A percentile compares a stretch with the other conserved stretches of the same genome.
phyloP scores from a whole-genome alignment of 1,140 invertebrate species.

The Phthorimaea operculella region DNA sequence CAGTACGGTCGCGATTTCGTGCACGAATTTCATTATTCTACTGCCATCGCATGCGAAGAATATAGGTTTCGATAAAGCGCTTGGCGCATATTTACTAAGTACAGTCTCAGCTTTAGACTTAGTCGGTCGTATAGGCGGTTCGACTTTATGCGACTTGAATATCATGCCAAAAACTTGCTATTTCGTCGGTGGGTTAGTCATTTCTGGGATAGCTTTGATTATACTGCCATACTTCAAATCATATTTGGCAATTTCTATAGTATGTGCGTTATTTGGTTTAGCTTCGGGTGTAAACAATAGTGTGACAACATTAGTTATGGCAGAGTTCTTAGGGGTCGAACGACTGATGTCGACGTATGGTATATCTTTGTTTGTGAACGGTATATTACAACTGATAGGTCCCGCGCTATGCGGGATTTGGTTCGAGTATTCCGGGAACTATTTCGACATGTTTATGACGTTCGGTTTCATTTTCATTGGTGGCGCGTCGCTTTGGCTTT shows the following conservation, averaged over 20 bases:
- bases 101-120: constrained; percentile 82
- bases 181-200: constrained; percentile 79
- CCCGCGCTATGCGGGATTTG: constrained; percentile 81
- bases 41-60: constrained; percentile 78
- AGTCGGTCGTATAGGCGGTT: constrained; percentile 83
- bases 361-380: constrained; percentile 86
- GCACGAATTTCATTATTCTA: constrained; percentile 86
- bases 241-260: constrained; percentile 71
- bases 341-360: constrained; percentile 85
- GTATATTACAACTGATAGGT: constrained; percentile 80
- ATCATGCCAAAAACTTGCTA: constrained; percentile 82
- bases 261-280: constrained; percentile 81
- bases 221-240: constrained; percentile 73
- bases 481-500: constrained; percentile 78
- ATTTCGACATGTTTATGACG: constrained; percentile 75
- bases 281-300: constrained; percentile 86
- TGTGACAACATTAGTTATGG: constrained; percentile 86
- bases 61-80: constrained; percentile 75
- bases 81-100: constrained; percentile 77
- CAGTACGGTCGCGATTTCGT: constrained; percentile 85
- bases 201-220: constrained; percentile 78
- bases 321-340: constrained; percentile 84
- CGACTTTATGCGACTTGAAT: constrained; percentile 80
- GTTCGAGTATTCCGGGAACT: constrained; percentile 73
- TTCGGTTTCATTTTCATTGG: constrained; percentile 78